A percentile compares a stretch with the other conserved stretches of the same genome.
phyloP scores from a whole-genome alignment of 2,888 invertebrate genomes.

The Folsomia candida region DNA sequence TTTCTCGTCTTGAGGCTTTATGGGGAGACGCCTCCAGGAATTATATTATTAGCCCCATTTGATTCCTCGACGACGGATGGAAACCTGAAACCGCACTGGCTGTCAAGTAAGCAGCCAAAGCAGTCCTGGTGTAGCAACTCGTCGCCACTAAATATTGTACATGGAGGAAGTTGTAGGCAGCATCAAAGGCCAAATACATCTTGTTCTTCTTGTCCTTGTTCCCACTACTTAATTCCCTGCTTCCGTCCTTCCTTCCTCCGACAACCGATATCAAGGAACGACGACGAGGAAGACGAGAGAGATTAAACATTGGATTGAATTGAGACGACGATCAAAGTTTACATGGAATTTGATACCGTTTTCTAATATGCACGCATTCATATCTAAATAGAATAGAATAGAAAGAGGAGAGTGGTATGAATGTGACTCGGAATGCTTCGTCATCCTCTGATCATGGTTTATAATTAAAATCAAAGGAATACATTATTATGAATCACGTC shows the following conservation, averaged over 20 bases:
- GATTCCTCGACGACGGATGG: neutral
- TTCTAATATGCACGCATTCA: neutral
- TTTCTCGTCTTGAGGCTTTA: slow-evolving; percentile 17
- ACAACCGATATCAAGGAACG: neutral
- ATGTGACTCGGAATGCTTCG: too few relatives aligned
- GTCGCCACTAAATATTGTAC: too few relatives aligned
- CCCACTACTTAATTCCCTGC: neutral
- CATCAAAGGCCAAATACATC: neutral
- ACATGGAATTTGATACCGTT: slow-evolving; percentile 6
- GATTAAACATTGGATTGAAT: slow-evolving; percentile 3
- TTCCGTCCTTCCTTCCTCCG: neutral
- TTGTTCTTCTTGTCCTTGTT: slow-evolving; percentile 1
- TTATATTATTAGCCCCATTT: slow-evolving; percentile 21
- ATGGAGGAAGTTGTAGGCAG: too few relatives aligned
- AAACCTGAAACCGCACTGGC: neutral
- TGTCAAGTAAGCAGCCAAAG: neutral
- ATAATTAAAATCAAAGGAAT: too few relatives aligned
- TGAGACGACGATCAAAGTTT: neutral
- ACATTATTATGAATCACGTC: too few relatives aligned
- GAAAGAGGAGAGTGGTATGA: too few relatives aligned
- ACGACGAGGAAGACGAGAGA: neutral
- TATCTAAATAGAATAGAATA: too few relatives aligned
- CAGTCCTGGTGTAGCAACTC: neutral
- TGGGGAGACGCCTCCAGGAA: slow-evolving; percentile 33
- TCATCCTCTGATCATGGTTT: too few relatives aligned